A percentile compares a stretch with the other conserved stretches of the same genome.
These are phyloP conservation scores for Motacilla alba DNA, from an alignment of 2,113 vertebrate species.

Conservation along the genomic window DNA sequence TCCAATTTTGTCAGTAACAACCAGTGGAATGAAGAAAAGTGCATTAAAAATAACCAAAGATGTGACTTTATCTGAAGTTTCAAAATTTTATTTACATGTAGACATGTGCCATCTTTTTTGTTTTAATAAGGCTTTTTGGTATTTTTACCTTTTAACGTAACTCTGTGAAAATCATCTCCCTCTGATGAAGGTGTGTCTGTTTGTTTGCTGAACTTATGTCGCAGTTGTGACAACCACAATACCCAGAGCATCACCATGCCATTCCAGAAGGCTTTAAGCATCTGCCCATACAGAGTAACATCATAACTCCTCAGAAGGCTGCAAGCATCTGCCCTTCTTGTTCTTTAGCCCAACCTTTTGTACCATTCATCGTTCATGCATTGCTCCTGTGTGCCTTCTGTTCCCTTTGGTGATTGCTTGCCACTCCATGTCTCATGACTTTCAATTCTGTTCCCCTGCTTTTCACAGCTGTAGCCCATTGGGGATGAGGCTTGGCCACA, in stretches of 20 bases:
- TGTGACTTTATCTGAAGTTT: background rate
- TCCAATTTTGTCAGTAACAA: background rate
- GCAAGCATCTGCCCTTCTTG: background rate
- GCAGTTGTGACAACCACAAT: background rate
- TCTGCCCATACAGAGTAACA: background rate
- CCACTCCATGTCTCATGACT: background rate
- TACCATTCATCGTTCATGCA: background rate
- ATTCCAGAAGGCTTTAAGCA: background rate
- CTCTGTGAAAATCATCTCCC: background rate
- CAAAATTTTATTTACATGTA: background rate
- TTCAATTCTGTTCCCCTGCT: background rate
- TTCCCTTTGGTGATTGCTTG: background rate
- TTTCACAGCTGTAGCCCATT: background rate
- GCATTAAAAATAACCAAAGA: background rate
- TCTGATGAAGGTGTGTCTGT: background rate
- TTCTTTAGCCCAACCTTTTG: background rate
- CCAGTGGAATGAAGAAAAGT: background rate
- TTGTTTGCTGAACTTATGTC: background rate
- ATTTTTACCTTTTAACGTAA: background rate
- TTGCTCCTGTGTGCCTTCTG: background rate
- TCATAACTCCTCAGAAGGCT: background rate
- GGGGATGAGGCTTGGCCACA: background rate
- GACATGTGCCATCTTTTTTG: rapidly evolving
- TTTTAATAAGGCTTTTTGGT: background rate
- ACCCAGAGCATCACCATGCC: background rate